Base-by-base conservation (phyloP, 1,140 invertebrate genomes). In the Spodoptera litura region DNA sequence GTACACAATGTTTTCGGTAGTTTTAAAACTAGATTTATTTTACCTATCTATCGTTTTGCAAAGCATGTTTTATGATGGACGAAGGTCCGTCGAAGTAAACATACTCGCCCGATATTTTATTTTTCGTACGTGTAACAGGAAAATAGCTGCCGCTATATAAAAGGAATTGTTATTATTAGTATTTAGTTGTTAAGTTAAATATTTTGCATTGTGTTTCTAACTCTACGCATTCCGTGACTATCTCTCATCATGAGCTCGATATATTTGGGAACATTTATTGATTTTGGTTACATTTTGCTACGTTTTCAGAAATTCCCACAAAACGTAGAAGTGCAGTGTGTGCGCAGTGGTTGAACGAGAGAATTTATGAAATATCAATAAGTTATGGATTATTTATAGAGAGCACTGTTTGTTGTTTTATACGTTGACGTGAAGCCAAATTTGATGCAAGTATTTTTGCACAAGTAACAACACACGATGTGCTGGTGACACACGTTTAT, bases 231-330 rank as follows among this genome's bases (percentile, higher is more conserved):
- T 71, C 68, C 68, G 64, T 71, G 52, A 38, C 35, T 55, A 9
- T 25, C 3, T 71, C 52, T 71, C 38, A 49, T 44, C 31, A 64
- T 64, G 53, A 56, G 70, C 15, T 15, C 13, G 5, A 68, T n/a
- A 20, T 68, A 51, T 44, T 59, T 35, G 71, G 58, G 27, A 52
- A 31, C n/a, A 25, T 44, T 73, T 61, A 75, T 62, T 62, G 59
- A 75, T 62, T 62, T 62, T 4, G 59, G 77, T 82, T 35, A 76
- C 72, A 78, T 78, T 72, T 83, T 70, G 71, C 66, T 81, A 64
- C 78, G 72, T 83, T 83, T 79, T 81, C 81, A 81, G 73, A 83
- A 80, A 56, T 25, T 15, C 68, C 80, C 49, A 83, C 80, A 83
- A 78, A 84, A 79, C 53, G 71, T 83, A 86, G 73, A 70, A 56